Conservation (phyloP, 2,113 vertebrate genomes). For the Albula goreensis region DNA sequence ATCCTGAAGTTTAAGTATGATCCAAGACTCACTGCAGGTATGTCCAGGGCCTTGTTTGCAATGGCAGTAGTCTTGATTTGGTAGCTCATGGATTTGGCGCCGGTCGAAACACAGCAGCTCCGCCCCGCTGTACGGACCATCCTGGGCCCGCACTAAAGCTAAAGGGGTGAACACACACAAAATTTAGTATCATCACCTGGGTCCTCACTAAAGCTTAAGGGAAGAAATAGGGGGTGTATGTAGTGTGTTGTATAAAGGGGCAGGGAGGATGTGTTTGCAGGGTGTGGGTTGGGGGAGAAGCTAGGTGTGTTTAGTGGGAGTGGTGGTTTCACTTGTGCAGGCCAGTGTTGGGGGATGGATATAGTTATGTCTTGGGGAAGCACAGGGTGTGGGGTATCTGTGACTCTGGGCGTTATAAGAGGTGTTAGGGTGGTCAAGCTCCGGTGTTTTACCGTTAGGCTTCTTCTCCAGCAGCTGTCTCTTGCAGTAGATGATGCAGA, state of each 20-base stretch:
- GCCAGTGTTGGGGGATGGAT: no score
- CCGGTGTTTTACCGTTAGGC: conserved; percentile 77
- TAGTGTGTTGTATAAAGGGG: no score
- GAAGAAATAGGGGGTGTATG: no score
- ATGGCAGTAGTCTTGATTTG: conserved; percentile 77
- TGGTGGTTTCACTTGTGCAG: no score
- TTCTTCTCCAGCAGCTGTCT: conserved; percentile 97
- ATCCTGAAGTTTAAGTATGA: no score
- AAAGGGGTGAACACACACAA: neutral
- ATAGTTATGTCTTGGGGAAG: no score
- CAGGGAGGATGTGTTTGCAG: no score
- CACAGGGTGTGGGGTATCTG: neutral
- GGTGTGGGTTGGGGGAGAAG: no score
- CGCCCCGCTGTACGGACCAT: conserved; percentile 78
- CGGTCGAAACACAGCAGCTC: conserved; percentile 86
- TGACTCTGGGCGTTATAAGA: neutral
- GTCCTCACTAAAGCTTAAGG: neutral
- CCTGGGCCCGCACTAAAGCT: conserved; percentile 70
- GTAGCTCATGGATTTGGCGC: conserved; percentile 66
- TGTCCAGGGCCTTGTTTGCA: conserved; percentile 76
- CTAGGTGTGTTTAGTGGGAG: no score
- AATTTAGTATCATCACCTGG: neutral
- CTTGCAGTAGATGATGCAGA: conserved; percentile 96
- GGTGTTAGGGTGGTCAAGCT: neutral
- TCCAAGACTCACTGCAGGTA: conserved; percentile 74